phyloP scores from a whole-genome alignment of 2,888 invertebrate species.

The Nomada lathburiana region DNA sequence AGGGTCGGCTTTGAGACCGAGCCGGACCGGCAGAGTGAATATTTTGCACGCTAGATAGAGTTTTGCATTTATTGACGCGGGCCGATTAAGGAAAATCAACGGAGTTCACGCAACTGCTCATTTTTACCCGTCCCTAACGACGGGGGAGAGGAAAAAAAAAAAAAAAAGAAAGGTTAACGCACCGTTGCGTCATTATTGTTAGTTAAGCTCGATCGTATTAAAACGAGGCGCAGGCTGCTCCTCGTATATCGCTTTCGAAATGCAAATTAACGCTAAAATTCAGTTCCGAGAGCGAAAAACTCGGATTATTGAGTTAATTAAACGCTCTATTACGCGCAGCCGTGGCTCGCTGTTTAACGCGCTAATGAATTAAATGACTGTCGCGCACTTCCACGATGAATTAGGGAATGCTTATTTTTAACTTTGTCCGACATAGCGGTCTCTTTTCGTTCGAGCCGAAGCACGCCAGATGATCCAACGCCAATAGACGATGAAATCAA shows the following conservation, averaged over 20 bases:
- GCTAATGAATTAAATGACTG: constrained; percentile 34
- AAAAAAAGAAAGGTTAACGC: constrained; percentile 9
- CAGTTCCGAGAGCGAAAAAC: constrained; percentile 14
- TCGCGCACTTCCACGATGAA: constrained; percentile 3
- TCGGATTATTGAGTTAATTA: constrained; percentile 38
- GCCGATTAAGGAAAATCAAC: constrained; percentile 28
- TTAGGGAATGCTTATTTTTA: not conserved
- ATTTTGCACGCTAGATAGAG: constrained; percentile 42
- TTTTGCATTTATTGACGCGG: constrained; percentile 45
- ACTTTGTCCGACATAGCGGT: not conserved
- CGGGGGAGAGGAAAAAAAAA: not conserved
- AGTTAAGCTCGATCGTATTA: constrained; percentile 7
- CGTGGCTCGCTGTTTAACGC: constrained; percentile 5
- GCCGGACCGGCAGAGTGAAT: constrained; percentile 47
- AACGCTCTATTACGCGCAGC: constrained; percentile 18
- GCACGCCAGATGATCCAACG: not conserved
- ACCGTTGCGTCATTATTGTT: constrained; percentile 16
- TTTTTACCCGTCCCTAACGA: not conserved
- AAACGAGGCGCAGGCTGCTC: constrained; percentile 5
- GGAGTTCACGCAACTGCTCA: not conserved
- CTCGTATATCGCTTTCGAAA: constrained; percentile 1
- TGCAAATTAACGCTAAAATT: constrained; percentile 32
- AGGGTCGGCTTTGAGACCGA: constrained; percentile 58
- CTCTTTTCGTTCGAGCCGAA: not conserved
- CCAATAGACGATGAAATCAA: not conserved